phyloP scores from a whole-genome alignment of 2,113 vertebrate genomes.

The Alexandromys fortis region DNA sequence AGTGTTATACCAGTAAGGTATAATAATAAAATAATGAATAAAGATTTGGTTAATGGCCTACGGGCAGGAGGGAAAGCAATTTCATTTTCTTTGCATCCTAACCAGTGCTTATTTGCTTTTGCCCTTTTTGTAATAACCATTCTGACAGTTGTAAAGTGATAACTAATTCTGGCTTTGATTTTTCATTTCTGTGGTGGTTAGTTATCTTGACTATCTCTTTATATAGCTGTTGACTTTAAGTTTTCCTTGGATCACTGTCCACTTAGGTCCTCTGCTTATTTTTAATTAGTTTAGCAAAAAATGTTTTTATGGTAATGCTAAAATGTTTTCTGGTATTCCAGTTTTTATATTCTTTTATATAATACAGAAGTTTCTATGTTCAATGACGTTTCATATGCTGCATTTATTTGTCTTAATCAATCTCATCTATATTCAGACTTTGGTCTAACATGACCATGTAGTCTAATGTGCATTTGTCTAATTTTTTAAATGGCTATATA shows the following conservation, averaged over 20 bases:
- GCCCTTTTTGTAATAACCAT: not conserved
- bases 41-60: constrained; percentile 25
- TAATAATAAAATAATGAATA: not conserved
- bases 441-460: not conserved
- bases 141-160: not conserved
- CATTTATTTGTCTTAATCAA: not conserved
- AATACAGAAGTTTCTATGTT: not conserved
- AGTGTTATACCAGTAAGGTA: not conserved
- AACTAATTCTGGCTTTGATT: not conserved
- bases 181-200: not conserved
- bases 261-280: not conserved
- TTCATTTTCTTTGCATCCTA: not conserved
- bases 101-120: not conserved
- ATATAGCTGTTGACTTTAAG: not conserved
- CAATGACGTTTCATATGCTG: not conserved
- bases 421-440: constrained; percentile 17
- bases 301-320: constrained; percentile 4
- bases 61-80: not conserved
- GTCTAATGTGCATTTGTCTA: not conserved
- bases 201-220: not conserved
- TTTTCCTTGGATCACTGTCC: not conserved
- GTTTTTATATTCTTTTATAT: not conserved
- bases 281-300: not conserved
- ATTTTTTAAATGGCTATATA: not conserved
- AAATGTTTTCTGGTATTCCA: not conserved